These are phyloP conservation scores for Lydus trimaculatus DNA, from an alignment of 2,888 invertebrate species.

Conservation along the genomic window DNA sequence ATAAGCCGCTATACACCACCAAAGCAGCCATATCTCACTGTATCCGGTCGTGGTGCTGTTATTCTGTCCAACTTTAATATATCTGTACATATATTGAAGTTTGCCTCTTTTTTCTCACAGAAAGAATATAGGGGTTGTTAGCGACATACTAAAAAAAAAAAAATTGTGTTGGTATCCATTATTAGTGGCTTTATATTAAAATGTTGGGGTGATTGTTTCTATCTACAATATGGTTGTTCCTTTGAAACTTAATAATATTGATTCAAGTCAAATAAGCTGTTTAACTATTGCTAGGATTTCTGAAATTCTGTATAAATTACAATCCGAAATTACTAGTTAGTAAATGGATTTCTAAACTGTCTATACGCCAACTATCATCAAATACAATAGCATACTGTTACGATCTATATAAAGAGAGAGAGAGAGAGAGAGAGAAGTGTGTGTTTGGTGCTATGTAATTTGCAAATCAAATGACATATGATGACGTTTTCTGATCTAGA, in stretches of 20 bases:
- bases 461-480: slow-evolving; percentile 21
- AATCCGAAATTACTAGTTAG: neutral
- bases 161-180: no score
- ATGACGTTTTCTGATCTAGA: neutral
- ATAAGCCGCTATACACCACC: slow-evolving; percentile 21
- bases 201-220: no score
- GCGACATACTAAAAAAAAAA: neutral
- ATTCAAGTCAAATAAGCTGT: neutral
- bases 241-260: slow-evolving; percentile 1
- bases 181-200: no score
- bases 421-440: no score
- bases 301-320: neutral
- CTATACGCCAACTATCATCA: neutral
- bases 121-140: neutral
- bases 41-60: slow-evolving; percentile 17
- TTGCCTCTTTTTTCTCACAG: neutral
- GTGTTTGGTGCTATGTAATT: slow-evolving; percentile 19
- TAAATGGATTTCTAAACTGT: neutral
- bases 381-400: neutral
- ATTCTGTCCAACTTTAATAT: neutral
- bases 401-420: no score
- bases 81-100: neutral
- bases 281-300: neutral
- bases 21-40: slow-evolving; percentile 28
- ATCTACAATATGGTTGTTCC: neutral